Evolutionary conservation across 2,797 vertebrate genomes (phyloP).

Genomic region (Fundulus diaphanus): DNA sequence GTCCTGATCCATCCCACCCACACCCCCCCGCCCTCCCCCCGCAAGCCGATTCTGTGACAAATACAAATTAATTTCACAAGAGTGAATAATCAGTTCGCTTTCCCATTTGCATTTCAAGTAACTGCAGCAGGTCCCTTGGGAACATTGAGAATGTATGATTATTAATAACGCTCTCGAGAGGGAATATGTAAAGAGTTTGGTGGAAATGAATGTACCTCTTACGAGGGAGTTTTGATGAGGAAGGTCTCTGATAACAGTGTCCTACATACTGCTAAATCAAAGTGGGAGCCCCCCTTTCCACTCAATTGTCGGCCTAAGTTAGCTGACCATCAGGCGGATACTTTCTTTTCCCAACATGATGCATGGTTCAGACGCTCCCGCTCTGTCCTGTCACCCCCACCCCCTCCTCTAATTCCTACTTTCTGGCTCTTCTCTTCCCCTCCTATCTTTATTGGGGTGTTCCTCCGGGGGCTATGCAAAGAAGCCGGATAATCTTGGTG

Average conservation of each 20-base stretch:
- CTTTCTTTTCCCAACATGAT: conserved; percentile 38
- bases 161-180: conserved; percentile 33
- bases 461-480: conserved; percentile 70
- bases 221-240: conserved; percentile 19
- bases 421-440: conserved; percentile 34
- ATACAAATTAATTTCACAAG: conserved; percentile 40
- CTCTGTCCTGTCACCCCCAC: conserved; percentile 7
- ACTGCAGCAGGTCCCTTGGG: conserved; percentile 36
- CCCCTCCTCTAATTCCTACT: conserved; percentile 10
- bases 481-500: conserved; percentile 72
- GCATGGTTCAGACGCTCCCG: conserved; percentile 25
- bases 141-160: conserved; percentile 24
- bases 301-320: conserved; percentile 61
- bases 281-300: conserved; percentile 16
- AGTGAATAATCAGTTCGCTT: conserved; percentile 33
- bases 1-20: not conserved
- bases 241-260: conserved; percentile 27
- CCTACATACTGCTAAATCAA: conserved; percentile 22
- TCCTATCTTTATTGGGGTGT: conserved; percentile 28
- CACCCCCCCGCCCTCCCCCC: not conserved
- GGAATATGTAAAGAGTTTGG: conserved; percentile 13
- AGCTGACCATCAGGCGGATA: conserved; percentile 18
- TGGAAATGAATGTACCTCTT: conserved; percentile 28
- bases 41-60: conserved; percentile 27
- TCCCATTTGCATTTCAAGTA: conserved; percentile 45